phyloP scores from a whole-genome alignment of 2,113 vertebrate species.

The Canis aureus region DNA sequence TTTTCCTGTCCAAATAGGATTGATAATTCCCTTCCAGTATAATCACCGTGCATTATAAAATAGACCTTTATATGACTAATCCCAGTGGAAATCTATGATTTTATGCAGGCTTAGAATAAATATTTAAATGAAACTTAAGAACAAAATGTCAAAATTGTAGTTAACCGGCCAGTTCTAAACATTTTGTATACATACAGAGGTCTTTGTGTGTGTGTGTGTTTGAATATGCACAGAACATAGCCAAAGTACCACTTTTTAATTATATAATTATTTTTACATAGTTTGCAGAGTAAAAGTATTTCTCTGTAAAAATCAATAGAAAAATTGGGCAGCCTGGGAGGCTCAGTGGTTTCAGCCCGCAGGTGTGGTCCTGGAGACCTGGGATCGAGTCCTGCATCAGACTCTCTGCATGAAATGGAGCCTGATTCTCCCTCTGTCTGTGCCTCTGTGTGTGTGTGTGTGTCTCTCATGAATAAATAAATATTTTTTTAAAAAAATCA shows the following conservation, averaged over 20 bases:
- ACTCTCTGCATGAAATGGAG: too few relatives aligned
- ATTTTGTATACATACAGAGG: background rate
- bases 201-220: background rate
- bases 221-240: background rate
- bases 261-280: background rate
- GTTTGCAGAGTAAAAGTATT: background rate
- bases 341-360: too few relatives aligned
- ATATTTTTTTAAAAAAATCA: background rate
- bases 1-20: background rate
- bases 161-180: background rate
- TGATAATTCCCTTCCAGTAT: background rate
- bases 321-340: background rate
- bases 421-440: too few relatives aligned
- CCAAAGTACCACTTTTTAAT: background rate
- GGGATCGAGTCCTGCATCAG: too few relatives aligned
- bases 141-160: background rate
- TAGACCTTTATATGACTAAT: background rate
- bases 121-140: background rate
- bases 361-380: too few relatives aligned
- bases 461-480: too few relatives aligned
- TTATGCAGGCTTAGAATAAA: background rate
- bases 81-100: background rate
- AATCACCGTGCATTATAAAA: background rate
- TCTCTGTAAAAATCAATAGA: background rate
- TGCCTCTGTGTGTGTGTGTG: rapidly evolving